Evolutionary conservation across 1,140 invertebrate species (phyloP).

Genomic region (Calliphora vicina): DNA sequence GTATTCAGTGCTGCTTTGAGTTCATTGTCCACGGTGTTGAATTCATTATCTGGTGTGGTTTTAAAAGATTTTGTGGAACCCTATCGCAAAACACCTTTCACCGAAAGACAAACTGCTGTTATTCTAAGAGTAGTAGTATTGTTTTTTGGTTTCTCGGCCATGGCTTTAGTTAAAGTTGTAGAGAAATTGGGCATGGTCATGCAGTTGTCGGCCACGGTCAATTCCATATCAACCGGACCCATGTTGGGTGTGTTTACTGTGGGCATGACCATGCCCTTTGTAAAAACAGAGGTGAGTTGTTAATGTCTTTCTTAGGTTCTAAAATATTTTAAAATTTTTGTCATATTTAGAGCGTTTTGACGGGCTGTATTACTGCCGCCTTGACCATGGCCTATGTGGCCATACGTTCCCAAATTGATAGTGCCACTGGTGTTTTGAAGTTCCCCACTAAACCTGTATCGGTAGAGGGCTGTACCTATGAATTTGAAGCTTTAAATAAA

Average conservation of each 20-base stretch:
- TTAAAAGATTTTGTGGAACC: slow-evolving; percentile 82
- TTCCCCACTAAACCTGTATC: slow-evolving; percentile 49
- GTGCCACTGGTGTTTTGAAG: slow-evolving; percentile 45
- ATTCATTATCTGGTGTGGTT: slow-evolving; percentile 79
- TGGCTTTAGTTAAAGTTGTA: slow-evolving; percentile 74
- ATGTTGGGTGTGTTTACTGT: slow-evolving; percentile 85
- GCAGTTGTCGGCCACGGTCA: slow-evolving; percentile 78
- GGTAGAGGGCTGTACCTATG: slow-evolving; percentile 48
- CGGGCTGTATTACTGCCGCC: slow-evolving; percentile 43
- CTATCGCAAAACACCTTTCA: slow-evolving; percentile 68
- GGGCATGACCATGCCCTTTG: slow-evolving; percentile 84
- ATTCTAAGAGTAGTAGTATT: slow-evolving; percentile 72
- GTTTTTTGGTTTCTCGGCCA: slow-evolving; percentile 70
- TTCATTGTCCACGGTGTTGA: slow-evolving; percentile 81
- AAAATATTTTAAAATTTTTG: slow-evolving; percentile 2
- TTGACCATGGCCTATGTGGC: slow-evolving; percentile 47
- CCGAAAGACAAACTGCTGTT: slow-evolving; percentile 69
- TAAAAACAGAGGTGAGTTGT: slow-evolving; percentile 69
- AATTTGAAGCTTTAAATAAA: slow-evolving; percentile 38
- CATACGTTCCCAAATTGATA: slow-evolving; percentile 47
- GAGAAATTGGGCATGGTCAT: slow-evolving; percentile 77
- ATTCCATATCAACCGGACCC: slow-evolving; percentile 82
- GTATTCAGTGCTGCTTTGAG: slow-evolving; percentile 78
- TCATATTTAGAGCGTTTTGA: slow-evolving; percentile 46
- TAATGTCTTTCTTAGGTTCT: background rate